Base-by-base conservation (phyloP, 2,888 invertebrate genomes). In the Polydrusus pterygomalis region DNA sequence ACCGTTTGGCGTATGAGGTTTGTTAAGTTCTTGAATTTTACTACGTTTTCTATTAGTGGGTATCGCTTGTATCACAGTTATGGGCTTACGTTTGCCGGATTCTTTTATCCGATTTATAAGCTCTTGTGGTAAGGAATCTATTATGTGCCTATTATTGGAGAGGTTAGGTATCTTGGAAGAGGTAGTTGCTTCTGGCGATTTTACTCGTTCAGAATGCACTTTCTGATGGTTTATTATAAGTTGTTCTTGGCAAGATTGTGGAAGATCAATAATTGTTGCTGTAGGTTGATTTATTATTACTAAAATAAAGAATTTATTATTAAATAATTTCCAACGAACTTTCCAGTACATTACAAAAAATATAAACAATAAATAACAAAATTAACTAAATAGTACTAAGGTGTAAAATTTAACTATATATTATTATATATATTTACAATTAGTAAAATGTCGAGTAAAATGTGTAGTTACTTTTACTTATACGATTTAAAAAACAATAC, bases 71-170 rank as follows among this genome's bases (percentile, higher is more conserved):
- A 90, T 90, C 63, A 90, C 86, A 75, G 89, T 86, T 79, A 90
- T 89, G 17, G 86, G 82, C 84, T 88, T 90, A 78, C 89, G 87
- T 80, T 88, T 88, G 25, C 85, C 86, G 25, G 88, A 88, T 72
- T 89, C 88, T 83, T 89, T 89, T 83, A 90, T 90, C 80, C 89
- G 88, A 75, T 89, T 88, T 64, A 91, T 89, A 17, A 91, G 85
- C 82, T 90, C 90, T 82, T 88, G 86, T 13, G 90, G 89, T 51
- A 90, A 80, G 13, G 88, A 86, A 76, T 89, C 87, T 63, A 86
- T 87, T 87, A 79, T 88, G 20, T 77, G 75, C 13, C 64, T 64
- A 17, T 63, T 72, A 30, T 58, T 71, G 15, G 70, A 34, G n/a
- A 45, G 13, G 34, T 8, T 56, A 25, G 64, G 47, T 58, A 47